Base-by-base conservation (phyloP, 2,888 invertebrate genomes). In the Scotopteryx bipunctaria region DNA sequence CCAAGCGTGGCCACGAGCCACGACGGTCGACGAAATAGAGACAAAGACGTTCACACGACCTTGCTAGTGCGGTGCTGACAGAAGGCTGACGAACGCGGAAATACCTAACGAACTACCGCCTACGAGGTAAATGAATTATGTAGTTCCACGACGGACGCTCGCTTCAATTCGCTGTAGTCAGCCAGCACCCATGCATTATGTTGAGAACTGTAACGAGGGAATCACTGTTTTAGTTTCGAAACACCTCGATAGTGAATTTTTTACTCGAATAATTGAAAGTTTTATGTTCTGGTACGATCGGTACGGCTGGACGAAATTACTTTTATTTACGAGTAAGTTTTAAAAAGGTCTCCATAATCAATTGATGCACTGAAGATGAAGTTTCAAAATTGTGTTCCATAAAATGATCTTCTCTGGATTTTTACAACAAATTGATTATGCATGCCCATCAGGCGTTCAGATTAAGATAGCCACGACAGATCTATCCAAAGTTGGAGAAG, bases 21-120 rank as follows among this genome's bases (percentile, higher is more conserved):
- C 46, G 31, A 33, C 50, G 38, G 37, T 31, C 46, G 67, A 72
- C 66, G 67, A 73, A 78, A 76, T 75, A 78, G 71, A 87, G 79
- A 88, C 86, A 89, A 87, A 87, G 88, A 87, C 76, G 83, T 83
- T 85, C 84, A 76, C 81, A 82, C 75, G 86, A 75, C 88, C 87
- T 88, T 88, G 86, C 59, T 55, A 71, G 78, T 77, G 82, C 81
- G 76, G 73, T 70, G 72, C 73, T 67, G 72, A 64, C 70, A 73
- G 76, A 71, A 75, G 78, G 78, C 77, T 80, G 79, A 81, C 81
- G 79, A 76, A 81, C 78, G 76, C 80, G 81, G 81, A 81, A 81
- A 75, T 71, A 70, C 66, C 78, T 73, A 80, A 77, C 71, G 71
- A 75, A 82, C 82, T 76, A 78, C 83, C 83, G 85, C 85, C 86